phyloP scores from a whole-genome alignment of 1,140 invertebrate species.

The Ptiloglossa arizonensis region DNA sequence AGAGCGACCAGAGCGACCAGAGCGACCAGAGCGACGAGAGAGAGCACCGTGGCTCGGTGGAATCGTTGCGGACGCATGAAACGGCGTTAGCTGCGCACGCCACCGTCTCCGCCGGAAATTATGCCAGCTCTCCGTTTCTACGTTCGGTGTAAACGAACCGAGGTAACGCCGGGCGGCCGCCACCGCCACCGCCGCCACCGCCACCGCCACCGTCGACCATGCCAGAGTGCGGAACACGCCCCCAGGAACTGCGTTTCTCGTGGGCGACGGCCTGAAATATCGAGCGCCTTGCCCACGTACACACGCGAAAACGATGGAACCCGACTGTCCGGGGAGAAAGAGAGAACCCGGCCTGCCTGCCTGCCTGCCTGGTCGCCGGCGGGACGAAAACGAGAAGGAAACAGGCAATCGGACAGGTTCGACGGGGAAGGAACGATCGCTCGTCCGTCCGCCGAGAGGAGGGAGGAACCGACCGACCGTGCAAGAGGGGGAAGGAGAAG shows the following conservation, averaged over 20 bases:
- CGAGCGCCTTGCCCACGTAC: conserved; percentile 69
- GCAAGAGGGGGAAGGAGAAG: not conserved
- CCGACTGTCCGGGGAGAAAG: conserved; percentile 60
- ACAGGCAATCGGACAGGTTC: conserved; percentile 32
- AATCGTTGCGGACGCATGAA: conserved; percentile 48
- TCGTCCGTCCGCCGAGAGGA: not conserved
- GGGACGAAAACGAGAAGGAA: conserved; percentile 42
- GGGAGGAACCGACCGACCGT: not conserved
- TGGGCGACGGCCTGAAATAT: conserved; percentile 71
- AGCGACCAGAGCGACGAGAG: not conserved
- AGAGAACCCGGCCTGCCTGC: conserved; percentile 39
- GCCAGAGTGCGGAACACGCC: conserved; percentile 64
- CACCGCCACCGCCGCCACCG: conserved; percentile 19
- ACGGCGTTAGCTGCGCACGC: conserved; percentile 50
- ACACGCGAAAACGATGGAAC: conserved; percentile 68
- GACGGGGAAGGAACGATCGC: conserved; percentile 16
- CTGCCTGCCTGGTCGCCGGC: not conserved
- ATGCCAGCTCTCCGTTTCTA: conserved; percentile 67
- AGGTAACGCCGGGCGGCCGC: conserved; percentile 51
- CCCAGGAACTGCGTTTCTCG: conserved; percentile 68
- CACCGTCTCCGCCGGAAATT: conserved; percentile 66
- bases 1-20: too few relatives aligned
- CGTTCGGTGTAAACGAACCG: conserved; percentile 67
- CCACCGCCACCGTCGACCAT: conserved; percentile 47
- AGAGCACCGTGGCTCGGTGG: not conserved